These are phyloP conservation scores for Habroteleia sp. DNA, from an alignment of 2,888 invertebrate species.

Conservation along the genomic window DNA sequence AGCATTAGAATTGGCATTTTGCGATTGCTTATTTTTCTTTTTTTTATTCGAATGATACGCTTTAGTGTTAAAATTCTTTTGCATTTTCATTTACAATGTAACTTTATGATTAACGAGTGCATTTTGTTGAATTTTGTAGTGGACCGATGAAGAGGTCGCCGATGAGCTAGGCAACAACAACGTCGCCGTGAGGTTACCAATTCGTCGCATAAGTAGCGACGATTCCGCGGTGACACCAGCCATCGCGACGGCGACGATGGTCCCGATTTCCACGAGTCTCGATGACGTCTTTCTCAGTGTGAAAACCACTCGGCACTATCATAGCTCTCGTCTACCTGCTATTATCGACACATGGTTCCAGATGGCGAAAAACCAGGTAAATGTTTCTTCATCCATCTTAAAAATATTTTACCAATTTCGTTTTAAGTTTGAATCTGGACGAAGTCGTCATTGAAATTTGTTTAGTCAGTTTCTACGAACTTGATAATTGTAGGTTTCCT, in stretches of 20 bases:
- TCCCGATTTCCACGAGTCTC: slow-evolving; percentile 86
- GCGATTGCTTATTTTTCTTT: no score
- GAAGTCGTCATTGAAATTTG: slow-evolving; percentile 6
- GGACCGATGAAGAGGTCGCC: slow-evolving; percentile 68
- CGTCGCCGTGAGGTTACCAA: slow-evolving; percentile 70
- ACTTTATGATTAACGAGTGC: slow-evolving; percentile 21
- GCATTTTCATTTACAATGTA: no score
- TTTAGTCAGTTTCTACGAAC: slow-evolving; percentile 24
- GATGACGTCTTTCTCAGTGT: slow-evolving; percentile 97
- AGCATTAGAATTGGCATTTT: no score
- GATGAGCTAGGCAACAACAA: slow-evolving; percentile 66
- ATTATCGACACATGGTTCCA: slow-evolving; percentile 98
- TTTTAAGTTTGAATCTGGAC: slow-evolving; percentile 18
- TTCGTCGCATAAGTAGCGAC: slow-evolving; percentile 68
- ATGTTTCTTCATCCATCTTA: slow-evolving; percentile 6
- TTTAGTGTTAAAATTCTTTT: no score
- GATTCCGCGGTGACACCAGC: slow-evolving; percentile 75
- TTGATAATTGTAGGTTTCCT: slow-evolving; percentile 17
- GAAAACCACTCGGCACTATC: slow-evolving; percentile 95
- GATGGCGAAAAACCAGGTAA: slow-evolving; percentile 91
- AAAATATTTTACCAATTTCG: slow-evolving; percentile 43
- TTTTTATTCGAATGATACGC: no score
- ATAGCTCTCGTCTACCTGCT: slow-evolving; percentile 90
- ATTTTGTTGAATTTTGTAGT: slow-evolving; percentile 61
- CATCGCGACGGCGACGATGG: slow-evolving; percentile 81